Evolutionary conservation across 2,797 vertebrate species (phyloP).

Genomic region (Syngnathus rostellatus): DNA sequence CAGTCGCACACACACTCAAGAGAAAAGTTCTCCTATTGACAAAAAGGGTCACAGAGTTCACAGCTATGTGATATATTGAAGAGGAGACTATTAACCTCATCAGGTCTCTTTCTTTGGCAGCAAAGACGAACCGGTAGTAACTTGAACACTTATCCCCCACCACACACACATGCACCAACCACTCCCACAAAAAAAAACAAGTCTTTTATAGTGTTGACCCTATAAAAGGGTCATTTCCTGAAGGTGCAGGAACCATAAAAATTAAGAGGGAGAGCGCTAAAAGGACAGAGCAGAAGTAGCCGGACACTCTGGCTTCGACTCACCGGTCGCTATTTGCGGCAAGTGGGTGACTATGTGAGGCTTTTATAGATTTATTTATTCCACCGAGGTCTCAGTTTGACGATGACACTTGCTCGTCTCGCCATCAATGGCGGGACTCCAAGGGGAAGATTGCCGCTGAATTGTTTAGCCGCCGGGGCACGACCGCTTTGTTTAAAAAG

Average conservation of each 20-base stretch:
- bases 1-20: slow-evolving; percentile 60
- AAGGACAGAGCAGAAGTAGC: slow-evolving; percentile 67
- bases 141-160: slow-evolving; percentile 72
- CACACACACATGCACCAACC: slow-evolving; percentile 59
- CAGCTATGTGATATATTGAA: slow-evolving; percentile 84
- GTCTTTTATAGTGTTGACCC: slow-evolving; percentile 91
- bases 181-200: slow-evolving; percentile 71
- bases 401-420: slow-evolving; percentile 66
- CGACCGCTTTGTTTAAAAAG: slow-evolving; percentile 58
- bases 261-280: slow-evolving; percentile 74
- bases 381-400: slow-evolving; percentile 62
- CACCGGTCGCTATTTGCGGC: slow-evolving; percentile 60
- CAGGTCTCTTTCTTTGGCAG: slow-evolving; percentile 76
- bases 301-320: slow-evolving; percentile 60
- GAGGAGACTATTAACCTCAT: slow-evolving; percentile 85
- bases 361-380: slow-evolving; percentile 73
- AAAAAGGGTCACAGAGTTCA: slow-evolving; percentile 84
- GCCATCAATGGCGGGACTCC: slow-evolving; percentile 37
- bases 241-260: slow-evolving; percentile 91
- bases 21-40: slow-evolving; percentile 75
- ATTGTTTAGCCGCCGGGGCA: slow-evolving; percentile 52
- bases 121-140: slow-evolving; percentile 75
- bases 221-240: slow-evolving; percentile 89
- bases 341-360: slow-evolving; percentile 69
- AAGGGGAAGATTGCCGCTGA: slow-evolving; percentile 44